Conservation (phyloP, 1,140 invertebrate species). For the Tetramorium parvispinum region DNA sequence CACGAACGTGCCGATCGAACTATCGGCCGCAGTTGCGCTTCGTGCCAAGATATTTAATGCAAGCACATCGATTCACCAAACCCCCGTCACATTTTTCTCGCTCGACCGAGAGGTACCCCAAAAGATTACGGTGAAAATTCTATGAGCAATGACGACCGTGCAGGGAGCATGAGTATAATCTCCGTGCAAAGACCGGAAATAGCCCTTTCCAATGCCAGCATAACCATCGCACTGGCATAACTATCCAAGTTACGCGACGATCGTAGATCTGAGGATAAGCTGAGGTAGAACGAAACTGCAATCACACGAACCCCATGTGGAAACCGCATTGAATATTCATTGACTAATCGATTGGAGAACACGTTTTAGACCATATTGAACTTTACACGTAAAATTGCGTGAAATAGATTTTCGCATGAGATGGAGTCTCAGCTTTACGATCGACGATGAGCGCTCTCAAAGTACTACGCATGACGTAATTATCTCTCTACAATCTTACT, state of each 20-base stretch:
- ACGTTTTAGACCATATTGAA: conserved; percentile 49
- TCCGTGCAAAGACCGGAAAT: conserved; percentile 15
- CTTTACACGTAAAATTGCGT: conserved; percentile 48
- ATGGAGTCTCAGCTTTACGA: not conserved
- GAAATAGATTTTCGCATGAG: conserved; percentile 41
- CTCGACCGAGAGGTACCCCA: conserved; percentile 56
- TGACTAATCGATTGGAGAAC: conserved; percentile 54
- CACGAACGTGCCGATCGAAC: conserved; percentile 18
- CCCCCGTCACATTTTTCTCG: conserved; percentile 75
- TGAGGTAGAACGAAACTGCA: conserved; percentile 48
- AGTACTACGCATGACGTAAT: not conserved
- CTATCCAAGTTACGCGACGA: conserved; percentile 50
- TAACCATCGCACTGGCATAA: conserved; percentile 56
- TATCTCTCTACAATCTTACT: not conserved
- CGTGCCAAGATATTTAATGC: conserved; percentile 77
- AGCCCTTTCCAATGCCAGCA: conserved; percentile 11
- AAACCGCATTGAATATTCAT: conserved; percentile 52
- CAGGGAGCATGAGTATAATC: conserved; percentile 1
- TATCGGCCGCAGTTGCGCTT: conserved; percentile 23
- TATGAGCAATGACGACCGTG: conserved; percentile 77
- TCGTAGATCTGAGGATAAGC: conserved; percentile 51
- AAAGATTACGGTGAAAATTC: conserved; percentile 76
- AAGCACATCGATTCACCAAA: conserved; percentile 78
- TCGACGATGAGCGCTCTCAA: not conserved
- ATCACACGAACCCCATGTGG: conserved; percentile 23